Percentiles rank a stretch among this genome's conserved stretches.
These are phyloP conservation scores for Heliothis subflexa DNA, from an alignment of 1,140 invertebrate genomes.

Conservation along the genomic window DNA sequence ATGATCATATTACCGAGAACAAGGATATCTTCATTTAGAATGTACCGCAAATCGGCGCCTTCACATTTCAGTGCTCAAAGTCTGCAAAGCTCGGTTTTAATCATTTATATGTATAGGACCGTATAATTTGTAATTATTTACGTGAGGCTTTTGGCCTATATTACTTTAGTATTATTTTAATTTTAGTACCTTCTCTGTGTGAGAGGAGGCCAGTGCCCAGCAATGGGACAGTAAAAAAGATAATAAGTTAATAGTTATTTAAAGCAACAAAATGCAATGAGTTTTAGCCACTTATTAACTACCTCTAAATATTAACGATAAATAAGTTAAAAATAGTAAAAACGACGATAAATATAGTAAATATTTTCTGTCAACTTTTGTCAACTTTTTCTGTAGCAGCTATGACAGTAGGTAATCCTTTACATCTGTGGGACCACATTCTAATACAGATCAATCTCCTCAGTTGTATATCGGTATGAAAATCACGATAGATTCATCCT, in stretches of 20 bases:
- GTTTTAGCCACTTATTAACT: too few relatives aligned
- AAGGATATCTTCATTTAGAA: constrained; percentile 53
- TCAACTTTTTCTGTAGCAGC: too few relatives aligned
- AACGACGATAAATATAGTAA: too few relatives aligned
- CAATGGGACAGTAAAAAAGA: too few relatives aligned
- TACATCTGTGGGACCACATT: neutral
- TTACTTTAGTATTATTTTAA: too few relatives aligned
- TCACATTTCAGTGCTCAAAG: constrained; percentile 49
- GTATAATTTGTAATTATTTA: constrained; percentile 32
- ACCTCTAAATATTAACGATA: too few relatives aligned
- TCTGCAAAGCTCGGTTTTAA: constrained; percentile 48
- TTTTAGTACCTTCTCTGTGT: neutral
- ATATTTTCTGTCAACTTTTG: too few relatives aligned
- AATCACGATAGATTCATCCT: neutral
- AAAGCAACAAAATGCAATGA: too few relatives aligned
- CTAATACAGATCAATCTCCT: neutral
- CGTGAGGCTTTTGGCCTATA: neutral
- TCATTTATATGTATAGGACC: constrained; percentile 38
- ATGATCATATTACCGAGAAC: neutral
- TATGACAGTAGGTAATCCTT: too few relatives aligned
- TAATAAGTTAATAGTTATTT: too few relatives aligned
- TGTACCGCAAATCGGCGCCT: constrained; percentile 30
- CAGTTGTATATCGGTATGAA: neutral
- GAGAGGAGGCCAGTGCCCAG: too few relatives aligned
- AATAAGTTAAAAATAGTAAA: too few relatives aligned